Conservation (phyloP, 2,888 invertebrate genomes). For the Beris morrisii region DNA sequence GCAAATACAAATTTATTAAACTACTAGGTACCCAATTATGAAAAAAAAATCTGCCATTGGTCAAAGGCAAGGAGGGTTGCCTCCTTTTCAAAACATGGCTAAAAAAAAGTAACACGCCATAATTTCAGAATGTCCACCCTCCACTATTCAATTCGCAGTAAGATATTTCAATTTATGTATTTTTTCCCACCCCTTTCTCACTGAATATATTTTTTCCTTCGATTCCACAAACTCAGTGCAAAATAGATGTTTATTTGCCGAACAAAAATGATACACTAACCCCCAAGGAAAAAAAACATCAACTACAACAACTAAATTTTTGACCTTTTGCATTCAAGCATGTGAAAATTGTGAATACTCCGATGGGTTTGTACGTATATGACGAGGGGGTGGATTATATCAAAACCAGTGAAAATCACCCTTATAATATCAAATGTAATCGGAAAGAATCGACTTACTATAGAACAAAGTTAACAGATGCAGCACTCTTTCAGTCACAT, state of each 20-base stretch:
- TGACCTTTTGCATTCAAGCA: not conserved
- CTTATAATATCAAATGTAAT: constrained; percentile 17
- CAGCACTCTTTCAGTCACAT: not conserved
- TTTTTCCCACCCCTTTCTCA: constrained; percentile 7
- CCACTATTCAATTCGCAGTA: not conserved
- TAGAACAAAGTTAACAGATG: constrained; percentile 33
- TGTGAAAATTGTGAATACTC: not conserved
- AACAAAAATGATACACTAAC: not conserved
- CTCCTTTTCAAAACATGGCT: too few relatives aligned
- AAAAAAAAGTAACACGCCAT: not conserved
- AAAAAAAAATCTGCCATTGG: too few relatives aligned
- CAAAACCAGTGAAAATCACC: constrained; percentile 29
- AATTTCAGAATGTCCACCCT: not conserved
- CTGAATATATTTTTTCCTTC: not conserved
- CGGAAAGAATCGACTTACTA: constrained; percentile 18
- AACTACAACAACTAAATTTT: not conserved
- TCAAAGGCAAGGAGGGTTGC: too few relatives aligned
- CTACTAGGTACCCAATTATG: too few relatives aligned
- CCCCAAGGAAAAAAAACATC: not conserved
- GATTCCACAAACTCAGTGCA: not conserved
- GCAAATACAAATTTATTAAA: too few relatives aligned
- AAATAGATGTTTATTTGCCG: constrained; percentile 13
- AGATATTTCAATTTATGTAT: constrained; percentile 13
- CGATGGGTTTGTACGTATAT: not conserved
- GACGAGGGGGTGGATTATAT: constrained; percentile 38